Percentiles rank a stretch among this genome's conserved stretches.
Conservation (phyloP, 2,888 invertebrate genomes). For the Yponomeuta cagnagella region DNA sequence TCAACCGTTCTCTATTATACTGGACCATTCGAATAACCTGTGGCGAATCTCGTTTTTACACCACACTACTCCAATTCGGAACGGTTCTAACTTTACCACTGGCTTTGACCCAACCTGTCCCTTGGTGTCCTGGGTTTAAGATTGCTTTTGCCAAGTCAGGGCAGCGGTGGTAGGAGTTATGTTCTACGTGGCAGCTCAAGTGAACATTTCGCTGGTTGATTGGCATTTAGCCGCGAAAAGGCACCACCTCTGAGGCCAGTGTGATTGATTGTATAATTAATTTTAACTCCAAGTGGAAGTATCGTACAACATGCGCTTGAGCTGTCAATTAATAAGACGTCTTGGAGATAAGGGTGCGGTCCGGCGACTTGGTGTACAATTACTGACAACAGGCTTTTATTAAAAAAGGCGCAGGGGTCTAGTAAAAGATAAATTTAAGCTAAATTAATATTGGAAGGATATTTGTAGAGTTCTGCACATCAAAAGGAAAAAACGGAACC, state of each 20-base stretch:
- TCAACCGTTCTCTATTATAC: conserved; percentile 53
- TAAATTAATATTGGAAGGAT: too few species aligned
- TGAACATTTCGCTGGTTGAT: conserved; percentile 65
- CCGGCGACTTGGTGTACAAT: background rate
- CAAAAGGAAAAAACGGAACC: too few species aligned
- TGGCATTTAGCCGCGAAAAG: conserved; percentile 69
- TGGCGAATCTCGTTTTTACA: conserved; percentile 65
- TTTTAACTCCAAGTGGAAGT: conserved; percentile 66
- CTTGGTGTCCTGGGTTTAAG: background rate
- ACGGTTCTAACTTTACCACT: conserved; percentile 19
- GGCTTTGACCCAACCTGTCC: background rate
- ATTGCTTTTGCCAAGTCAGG: background rate
- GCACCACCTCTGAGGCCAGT: conserved; percentile 65
- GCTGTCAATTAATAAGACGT: conserved; percentile 72
- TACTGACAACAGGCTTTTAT: background rate
- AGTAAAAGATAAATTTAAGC: too few species aligned
- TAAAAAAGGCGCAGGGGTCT: too few species aligned
- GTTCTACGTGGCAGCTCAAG: conserved; percentile 36
- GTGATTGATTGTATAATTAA: conserved; percentile 74
- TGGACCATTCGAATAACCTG: conserved; percentile 57
- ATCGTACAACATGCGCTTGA: conserved; percentile 53
- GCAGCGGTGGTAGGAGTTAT: background rate
- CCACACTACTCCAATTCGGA: conserved; percentile 31
- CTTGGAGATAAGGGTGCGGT: conserved; percentile 59
- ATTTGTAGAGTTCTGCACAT: too few species aligned